Percentiles rank a stretch among this genome's conserved stretches.
Conservation (phyloP, 1,140 invertebrate genomes). For the Polyergus mexicanus region DNA sequence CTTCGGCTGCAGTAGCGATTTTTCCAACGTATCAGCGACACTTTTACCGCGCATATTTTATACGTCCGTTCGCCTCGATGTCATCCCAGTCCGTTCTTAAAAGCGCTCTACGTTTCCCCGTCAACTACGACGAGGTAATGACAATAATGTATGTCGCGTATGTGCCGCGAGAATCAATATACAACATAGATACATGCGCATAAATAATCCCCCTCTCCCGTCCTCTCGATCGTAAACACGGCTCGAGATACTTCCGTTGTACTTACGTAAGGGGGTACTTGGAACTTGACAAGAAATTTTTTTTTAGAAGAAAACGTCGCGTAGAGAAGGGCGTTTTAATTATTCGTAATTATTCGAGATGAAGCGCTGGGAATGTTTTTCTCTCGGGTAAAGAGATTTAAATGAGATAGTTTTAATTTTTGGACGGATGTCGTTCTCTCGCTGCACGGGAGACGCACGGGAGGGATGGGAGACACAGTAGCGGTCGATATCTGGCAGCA, state of each 20-base stretch:
- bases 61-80: slow-evolving; percentile 19
- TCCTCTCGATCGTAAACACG: neutral
- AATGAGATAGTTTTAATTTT: slow-evolving; percentile 53
- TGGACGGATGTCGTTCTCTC: neutral
- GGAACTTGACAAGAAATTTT: neutral
- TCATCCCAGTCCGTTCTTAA: slow-evolving; percentile 27
- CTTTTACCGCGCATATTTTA: slow-evolving; percentile 61
- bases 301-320: neutral
- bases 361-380: neutral
- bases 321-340: neutral
- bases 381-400: neutral
- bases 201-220: slow-evolving; percentile 27
- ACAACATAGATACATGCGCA: slow-evolving; percentile 32
- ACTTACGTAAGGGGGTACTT: too few relatives aligned
- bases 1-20: slow-evolving; percentile 63
- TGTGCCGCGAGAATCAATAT: slow-evolving; percentile 48
- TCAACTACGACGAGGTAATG: slow-evolving; percentile 25
- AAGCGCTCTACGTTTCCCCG: slow-evolving; percentile 28
- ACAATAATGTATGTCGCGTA: slow-evolving; percentile 45
- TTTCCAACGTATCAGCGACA: slow-evolving; percentile 68
- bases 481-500: slow-evolving; percentile 53
- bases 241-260: slow-evolving; percentile 24
- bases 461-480: slow-evolving; percentile 8
- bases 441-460: slow-evolving; percentile 14
- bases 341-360: slow-evolving; percentile 16